phyloP scores from a whole-genome alignment of 2,113 vertebrate species.

The Panthera uncia region DNA sequence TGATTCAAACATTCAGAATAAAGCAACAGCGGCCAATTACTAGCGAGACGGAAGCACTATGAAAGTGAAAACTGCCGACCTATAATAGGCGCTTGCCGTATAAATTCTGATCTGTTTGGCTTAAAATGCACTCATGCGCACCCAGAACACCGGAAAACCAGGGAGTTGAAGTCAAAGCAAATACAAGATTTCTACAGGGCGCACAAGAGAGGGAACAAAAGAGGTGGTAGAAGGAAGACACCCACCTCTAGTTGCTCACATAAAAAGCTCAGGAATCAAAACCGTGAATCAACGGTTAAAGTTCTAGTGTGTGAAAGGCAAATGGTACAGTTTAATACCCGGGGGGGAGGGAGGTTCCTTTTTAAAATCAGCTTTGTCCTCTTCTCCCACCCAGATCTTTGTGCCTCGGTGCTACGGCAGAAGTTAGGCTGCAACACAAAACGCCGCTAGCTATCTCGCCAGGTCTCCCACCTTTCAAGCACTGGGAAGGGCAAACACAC shows the following conservation, averaged over 20 bases:
- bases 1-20: not conserved
- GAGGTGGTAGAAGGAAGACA: not conserved
- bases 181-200: not conserved
- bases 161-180: not conserved
- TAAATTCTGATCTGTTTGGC: not conserved
- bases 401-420: not conserved
- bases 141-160: not conserved
- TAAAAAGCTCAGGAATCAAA: not conserved
- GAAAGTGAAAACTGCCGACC: not conserved
- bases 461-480: not conserved
- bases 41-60: not conserved
- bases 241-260: not conserved
- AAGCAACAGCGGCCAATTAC: not conserved
- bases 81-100: not conserved
- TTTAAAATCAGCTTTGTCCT: not conserved
- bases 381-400: not conserved
- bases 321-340: not conserved
- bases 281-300: not conserved
- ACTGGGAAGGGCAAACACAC: not conserved
- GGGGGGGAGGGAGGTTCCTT: not conserved
- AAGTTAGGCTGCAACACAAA: not conserved
- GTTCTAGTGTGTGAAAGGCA: not conserved
- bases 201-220: constrained; percentile 51
- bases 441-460: not conserved
- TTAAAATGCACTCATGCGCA: not conserved